Evolutionary conservation across 2,888 invertebrate species (phyloP).

Genomic region (Patella caerulea): DNA sequence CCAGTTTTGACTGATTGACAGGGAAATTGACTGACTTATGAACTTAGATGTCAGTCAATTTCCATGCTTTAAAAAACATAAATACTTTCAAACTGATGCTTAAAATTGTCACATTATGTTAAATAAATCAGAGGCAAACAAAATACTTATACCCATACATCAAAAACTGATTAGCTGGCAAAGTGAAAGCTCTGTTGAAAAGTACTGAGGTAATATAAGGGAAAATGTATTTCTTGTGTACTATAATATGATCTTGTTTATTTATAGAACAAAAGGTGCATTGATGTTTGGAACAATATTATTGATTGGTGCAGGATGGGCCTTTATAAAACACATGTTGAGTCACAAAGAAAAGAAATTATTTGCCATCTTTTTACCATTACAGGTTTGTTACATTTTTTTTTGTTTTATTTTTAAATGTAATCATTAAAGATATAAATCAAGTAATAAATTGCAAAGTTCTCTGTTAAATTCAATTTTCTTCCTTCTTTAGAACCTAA

Average conservation of each 20-base stretch:
- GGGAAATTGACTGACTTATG: no score
- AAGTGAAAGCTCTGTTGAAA: no score
- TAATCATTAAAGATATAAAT: background rate
- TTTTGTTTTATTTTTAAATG: conserved; percentile 11
- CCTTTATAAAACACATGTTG: conserved; percentile 97
- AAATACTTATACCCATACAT: no score
- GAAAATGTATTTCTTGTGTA: no score
- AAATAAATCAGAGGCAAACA: no score
- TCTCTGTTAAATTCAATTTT: background rate
- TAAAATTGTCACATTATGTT: no score
- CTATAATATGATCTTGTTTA: background rate
- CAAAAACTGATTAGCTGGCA: no score
- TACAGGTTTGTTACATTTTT: conserved; percentile 80
- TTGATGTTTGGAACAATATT: conserved; percentile 96
- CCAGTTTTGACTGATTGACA: no score
- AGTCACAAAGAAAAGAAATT: conserved; percentile 96
- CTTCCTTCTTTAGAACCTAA: background rate
- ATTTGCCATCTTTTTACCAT: conserved; percentile 96
- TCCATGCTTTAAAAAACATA: no score
- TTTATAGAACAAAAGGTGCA: conserved; percentile 79
- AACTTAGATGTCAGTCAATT: no score
- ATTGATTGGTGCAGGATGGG: conserved; percentile 98
- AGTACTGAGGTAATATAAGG: no score
- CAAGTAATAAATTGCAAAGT: background rate
- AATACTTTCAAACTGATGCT: no score